phyloP scores from a whole-genome alignment of 1,140 invertebrate species.

The Leptinotarsa defecta region DNA sequence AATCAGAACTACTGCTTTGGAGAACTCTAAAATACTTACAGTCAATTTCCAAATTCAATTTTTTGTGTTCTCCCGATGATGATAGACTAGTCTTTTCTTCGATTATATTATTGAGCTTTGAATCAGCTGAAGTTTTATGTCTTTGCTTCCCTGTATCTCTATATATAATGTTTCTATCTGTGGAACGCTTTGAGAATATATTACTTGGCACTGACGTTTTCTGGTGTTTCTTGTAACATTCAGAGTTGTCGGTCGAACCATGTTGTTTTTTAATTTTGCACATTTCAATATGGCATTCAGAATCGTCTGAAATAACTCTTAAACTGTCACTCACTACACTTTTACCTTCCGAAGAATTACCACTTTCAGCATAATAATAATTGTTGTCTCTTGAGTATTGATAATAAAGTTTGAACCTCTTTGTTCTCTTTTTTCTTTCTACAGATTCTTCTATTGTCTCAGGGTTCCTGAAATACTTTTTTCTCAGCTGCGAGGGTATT shows the following conservation, averaged over 20 bases:
- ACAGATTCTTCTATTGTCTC: conserved; percentile 10
- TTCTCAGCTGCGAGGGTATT: conserved; percentile 29
- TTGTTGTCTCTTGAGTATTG: conserved; percentile 32
- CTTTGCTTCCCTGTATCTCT: background rate
- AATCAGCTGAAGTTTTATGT: background rate
- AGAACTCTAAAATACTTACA: conserved; percentile 5
- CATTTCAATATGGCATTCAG: conserved; percentile 13
- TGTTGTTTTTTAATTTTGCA: background rate
- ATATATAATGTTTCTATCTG: background rate
- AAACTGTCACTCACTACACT: conserved; percentile 34
- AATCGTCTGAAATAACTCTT: conserved; percentile 30
- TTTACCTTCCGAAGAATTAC: conserved; percentile 27
- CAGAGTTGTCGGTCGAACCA: background rate
- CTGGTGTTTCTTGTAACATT: background rate
- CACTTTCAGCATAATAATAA: conserved; percentile 1
- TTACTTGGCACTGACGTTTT: too few relatives aligned
- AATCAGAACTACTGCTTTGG: conserved; percentile 11
- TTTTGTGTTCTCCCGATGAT: background rate
- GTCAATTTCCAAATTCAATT: background rate
- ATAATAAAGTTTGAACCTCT: conserved; percentile 34
- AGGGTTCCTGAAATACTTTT: conserved; percentile 21
- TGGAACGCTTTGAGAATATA: background rate
- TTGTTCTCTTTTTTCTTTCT: conserved; percentile 29
- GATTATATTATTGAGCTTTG: conserved; percentile 5
- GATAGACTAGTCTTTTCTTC: background rate